Conservation (phyloP, 2,113 vertebrate genomes). For the Equus quagga region DNA sequence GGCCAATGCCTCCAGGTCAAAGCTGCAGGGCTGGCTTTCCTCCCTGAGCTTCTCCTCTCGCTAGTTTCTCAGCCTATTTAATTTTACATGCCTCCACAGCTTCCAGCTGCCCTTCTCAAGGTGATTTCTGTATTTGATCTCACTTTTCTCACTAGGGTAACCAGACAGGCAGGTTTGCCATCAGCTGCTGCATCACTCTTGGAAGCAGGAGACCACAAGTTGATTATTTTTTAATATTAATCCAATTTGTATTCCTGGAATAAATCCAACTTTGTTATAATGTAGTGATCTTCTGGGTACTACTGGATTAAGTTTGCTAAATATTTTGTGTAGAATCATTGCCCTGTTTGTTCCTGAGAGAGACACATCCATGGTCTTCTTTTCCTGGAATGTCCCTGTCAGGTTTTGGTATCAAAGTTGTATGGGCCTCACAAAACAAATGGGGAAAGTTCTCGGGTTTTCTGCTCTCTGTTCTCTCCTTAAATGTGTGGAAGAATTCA, state of each 20-base stretch:
- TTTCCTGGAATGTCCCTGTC: no score
- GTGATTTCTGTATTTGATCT: background rate
- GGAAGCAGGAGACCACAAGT: background rate
- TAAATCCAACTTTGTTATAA: background rate
- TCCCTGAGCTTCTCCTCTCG: background rate
- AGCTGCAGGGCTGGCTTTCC: background rate
- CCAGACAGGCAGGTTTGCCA: background rate
- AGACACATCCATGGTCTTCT: background rate
- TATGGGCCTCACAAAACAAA: background rate
- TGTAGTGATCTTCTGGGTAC: background rate
- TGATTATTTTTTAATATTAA: background rate
- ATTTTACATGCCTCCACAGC: background rate
- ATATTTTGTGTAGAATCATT: background rate
- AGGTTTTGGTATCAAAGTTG: background rate
- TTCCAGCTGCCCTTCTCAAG: background rate
- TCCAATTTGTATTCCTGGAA: no score
- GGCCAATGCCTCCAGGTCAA: background rate
- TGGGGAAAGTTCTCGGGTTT: background rate
- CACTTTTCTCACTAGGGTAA: background rate
- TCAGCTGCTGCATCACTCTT: no score
- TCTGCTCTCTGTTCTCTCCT: background rate
- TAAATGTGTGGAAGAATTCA: background rate
- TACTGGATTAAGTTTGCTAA: background rate
- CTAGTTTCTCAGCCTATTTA: background rate
- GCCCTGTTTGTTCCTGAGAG: background rate